Evolutionary conservation across 2,113 vertebrate genomes (phyloP), one percentile per base, ranked within the genome.

Genomic region (Heterochromis multidens): DNA sequence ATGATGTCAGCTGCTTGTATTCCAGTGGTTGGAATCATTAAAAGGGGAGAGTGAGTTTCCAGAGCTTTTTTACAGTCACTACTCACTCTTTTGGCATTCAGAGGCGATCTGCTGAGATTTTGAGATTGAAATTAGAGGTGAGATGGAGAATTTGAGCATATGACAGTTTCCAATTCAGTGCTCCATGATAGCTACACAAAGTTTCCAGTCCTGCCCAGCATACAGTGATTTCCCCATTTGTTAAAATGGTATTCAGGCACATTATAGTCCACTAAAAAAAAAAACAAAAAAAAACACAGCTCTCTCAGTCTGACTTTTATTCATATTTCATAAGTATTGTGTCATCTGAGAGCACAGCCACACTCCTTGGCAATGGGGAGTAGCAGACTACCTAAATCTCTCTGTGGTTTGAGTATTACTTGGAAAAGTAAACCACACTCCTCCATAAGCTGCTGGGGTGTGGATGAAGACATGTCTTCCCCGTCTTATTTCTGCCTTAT

Each of bases 21-120:
- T 95, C 86, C 95, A 95, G 87, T 86, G 92, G 94, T 93, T 95
- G 94, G 92, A 93, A 91, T 93, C 89, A 82, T 95, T 94, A 91
- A 95, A 83, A 72, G n/a, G 49, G 72, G 79, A 89, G 92, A 93
- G 91, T 88, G 79, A 88, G 81, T 95, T 94, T 95, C 93, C 94
- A 94, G 82, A 86, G 86, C 65, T 86, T 89, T 52, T 86, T 84
- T 56, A 79, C 37, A 90, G 80, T 87, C 37, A 59, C 83, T 65
- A 52, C 86, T 92, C 85, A 80, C 83, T 87, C 56, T 76, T 89
- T 84, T 92, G 89, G 90, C 89, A 90, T 90, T 82, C 52, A 67
- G 31, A 8, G 78, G 81, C 82, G 49, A 86, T 72, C 56, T 93
- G 83, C 77, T 4, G 43, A 89, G 84, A 84, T 88, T 81, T 90